Evolutionary conservation across 2,888 invertebrate species (phyloP), one percentile per base, ranked within the genome.

Genomic region (Tridacna gigas): DNA sequence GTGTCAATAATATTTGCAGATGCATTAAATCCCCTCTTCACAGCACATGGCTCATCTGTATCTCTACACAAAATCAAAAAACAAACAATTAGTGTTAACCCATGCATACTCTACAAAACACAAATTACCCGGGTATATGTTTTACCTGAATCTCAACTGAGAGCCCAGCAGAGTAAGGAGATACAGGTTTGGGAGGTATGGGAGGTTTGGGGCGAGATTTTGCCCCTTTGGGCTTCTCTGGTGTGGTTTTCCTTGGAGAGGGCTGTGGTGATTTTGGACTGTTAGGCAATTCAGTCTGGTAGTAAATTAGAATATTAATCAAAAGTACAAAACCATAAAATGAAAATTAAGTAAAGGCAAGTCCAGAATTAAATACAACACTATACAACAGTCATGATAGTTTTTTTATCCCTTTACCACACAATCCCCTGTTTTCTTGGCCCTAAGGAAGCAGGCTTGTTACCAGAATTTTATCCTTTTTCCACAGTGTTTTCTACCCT

Each of bases 121-220:
- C 37, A 37, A 37, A 37, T 37, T 7, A 37, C 37, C 37, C 56
- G 1, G 56, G 56, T 56, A 56, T 5, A 26, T 67, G 28, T 22
- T 71, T 71, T 71, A 71, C 71, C 71, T 71, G 71, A 22, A 48
- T 25, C 51, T 71, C 71, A 22, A 26, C 51, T 25, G 71, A 71
- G 22, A 47, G 71, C 12, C 25, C 26, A 51, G 22, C 18, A 71
- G 71, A 25, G 71, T 66, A 63, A 48, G 78, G 79, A 79, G 82
- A 76, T 66, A 71, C 69, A 56, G 86, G 86, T 79, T 87, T 87
- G 22, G 87, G 87, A 74, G 87, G 87, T 37, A 87, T 61, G 71
- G 81, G 74, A 18, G 87, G 87, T 74, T 80, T 83, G 26, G 82
- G 81, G n/a, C 83, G 74, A 20, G 82, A 74, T 71, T 74, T 84